phyloP scores from a whole-genome alignment of 2,888 invertebrate species.

The Phragmatobia fuliginosa region DNA sequence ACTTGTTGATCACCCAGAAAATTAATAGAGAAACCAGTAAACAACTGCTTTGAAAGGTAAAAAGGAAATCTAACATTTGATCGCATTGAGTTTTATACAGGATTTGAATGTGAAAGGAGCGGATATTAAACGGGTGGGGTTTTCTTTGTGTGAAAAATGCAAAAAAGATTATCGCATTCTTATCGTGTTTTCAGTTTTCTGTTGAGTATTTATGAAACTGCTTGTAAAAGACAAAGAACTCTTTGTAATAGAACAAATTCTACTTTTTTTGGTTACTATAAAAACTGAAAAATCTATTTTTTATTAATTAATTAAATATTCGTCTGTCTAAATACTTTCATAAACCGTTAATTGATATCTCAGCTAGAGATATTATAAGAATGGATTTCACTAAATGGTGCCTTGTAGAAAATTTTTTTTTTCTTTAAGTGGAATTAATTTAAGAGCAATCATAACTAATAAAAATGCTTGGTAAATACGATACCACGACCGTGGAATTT shows the following conservation, averaged over 20 bases:
- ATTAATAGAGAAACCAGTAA: conserved; percentile 47
- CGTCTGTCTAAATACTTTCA: not conserved
- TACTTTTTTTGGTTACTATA: not conserved
- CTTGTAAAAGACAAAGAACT: too few species aligned
- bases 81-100: conserved; percentile 22
- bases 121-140: conserved; percentile 26
- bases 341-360: too few species aligned
- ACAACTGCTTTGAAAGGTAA: conserved; percentile 28
- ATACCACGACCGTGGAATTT: too few species aligned
- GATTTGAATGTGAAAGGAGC: conserved; percentile 25
- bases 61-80: conserved; percentile 22
- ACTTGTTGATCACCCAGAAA: conserved; percentile 63
- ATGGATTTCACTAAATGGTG: not conserved
- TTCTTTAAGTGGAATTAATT: not conserved
- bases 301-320: not conserved
- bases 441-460: not conserved
- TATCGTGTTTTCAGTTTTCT: not conserved
- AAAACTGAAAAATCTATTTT: not conserved
- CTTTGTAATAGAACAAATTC: not conserved
- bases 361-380: not conserved
- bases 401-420: not conserved
- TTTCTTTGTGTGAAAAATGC: not conserved
- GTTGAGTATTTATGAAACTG: not conserved
- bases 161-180: conserved; percentile 3
- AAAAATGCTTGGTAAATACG: too few species aligned